Conservation (phyloP, 2,888 invertebrate species). For the Platycheirus albimanus region DNA sequence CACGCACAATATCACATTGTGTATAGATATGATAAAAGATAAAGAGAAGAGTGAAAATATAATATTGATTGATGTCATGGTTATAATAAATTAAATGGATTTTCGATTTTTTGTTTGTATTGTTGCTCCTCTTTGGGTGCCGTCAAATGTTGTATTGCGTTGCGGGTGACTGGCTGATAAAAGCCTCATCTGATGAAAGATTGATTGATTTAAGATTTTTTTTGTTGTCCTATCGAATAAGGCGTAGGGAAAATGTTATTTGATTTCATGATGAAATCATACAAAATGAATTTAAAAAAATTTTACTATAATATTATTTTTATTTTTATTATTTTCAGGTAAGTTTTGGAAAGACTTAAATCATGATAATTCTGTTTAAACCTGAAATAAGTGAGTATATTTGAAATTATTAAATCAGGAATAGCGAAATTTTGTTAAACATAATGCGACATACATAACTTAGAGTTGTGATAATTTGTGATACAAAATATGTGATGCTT, state of each 20-base stretch:
- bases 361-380: neutral
- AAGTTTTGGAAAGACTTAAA: neutral
- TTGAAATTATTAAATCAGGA: too few species aligned
- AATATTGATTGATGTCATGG: constrained; percentile 71
- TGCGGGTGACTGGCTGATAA: constrained; percentile 30
- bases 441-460: too few species aligned
- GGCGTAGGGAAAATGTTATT: neutral
- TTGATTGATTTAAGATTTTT: constrained; percentile 20
- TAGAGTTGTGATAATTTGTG: too few species aligned
- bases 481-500: too few species aligned
- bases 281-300: neutral
- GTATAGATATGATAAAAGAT: constrained; percentile 46
- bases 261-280: neutral
- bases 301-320: neutral
- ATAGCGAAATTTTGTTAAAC: too few species aligned
- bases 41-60: constrained; percentile 5
- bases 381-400: neutral
- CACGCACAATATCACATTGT: constrained; percentile 77
- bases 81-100: constrained; percentile 71
- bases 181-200: constrained; percentile 33
- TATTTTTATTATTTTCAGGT: constrained; percentile 1
- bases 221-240: neutral
- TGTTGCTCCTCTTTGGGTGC: constrained; percentile 8
- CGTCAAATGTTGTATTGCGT: neutral
- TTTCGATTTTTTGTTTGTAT: constrained; percentile 23